phyloP scores from a whole-genome alignment of 2,113 vertebrate genomes.

The Hymenochirus boettgeri region DNA sequence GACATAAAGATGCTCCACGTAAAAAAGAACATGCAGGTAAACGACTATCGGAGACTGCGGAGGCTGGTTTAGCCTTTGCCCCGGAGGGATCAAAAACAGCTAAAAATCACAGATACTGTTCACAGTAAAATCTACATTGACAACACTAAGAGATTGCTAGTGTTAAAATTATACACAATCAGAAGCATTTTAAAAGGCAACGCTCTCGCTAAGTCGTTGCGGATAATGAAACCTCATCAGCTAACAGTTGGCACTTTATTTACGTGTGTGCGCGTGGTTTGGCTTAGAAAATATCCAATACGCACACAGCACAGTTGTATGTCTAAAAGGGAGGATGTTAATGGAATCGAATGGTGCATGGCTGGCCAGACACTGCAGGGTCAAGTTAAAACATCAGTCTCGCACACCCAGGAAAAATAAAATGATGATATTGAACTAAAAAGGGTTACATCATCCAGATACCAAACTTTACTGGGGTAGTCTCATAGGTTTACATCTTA shows the following conservation, averaged over 20 bases:
- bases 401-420: conserved; percentile 67
- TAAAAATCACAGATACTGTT: conserved; percentile 85
- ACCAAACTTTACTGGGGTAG: neutral
- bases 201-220: conserved; percentile 84
- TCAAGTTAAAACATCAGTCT: conserved; percentile 35
- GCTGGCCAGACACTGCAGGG: conserved; percentile 78
- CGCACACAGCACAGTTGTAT: conserved; percentile 83
- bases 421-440: conserved; percentile 78
- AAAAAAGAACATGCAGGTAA: conserved; percentile 80
- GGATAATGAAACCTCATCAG: conserved; percentile 87
- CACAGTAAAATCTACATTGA: conserved; percentile 91
- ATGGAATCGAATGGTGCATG: conserved; percentile 87
- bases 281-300: conserved; percentile 88
- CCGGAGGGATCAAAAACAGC: conserved; percentile 80
- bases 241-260: conserved; percentile 88
- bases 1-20: conserved; percentile 90
- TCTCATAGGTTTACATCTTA: too few species aligned
- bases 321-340: conserved; percentile 86
- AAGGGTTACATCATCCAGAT: conserved; percentile 52
- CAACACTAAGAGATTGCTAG: conserved; percentile 90
- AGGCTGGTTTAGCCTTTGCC: conserved; percentile 84
- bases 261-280: conserved; percentile 47
- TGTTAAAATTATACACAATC: conserved; percentile 91
- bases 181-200: conserved; percentile 89
- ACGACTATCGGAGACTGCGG: conserved; percentile 84